Base-by-base conservation (phyloP, 2,888 invertebrate genomes). In the Tenthredo scrophulariae region DNA sequence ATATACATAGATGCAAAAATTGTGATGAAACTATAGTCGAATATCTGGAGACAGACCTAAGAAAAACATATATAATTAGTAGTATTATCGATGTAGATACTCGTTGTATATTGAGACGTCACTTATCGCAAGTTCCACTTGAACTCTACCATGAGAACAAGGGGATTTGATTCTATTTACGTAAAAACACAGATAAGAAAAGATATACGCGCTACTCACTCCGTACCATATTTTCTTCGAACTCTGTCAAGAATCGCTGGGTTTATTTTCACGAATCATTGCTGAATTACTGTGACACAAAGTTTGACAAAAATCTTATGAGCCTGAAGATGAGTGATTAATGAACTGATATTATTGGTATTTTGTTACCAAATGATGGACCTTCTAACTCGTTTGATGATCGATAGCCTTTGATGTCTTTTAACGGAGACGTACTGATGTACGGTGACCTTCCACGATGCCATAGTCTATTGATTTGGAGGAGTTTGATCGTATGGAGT, bases 91-190 rank as follows among this genome's bases (percentile, higher is more conserved):
- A 67, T 15, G 26, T 67, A 6, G 67, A 33, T 67, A 67, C 15
- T 33, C 6, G 33, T 67, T 10, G 10, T 26, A 33, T 67, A 26
- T 33, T 13, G 26, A 67, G 5, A 18, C 67, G 67, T 74, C 43
- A 40, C 22, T 22, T 46, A 74, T 74, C 74, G 40, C 26, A 13
- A 26, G 43, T 43, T 43, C 22, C 43, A 10, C 74, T 43, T 74
- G n/a, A 74, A 74, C 74, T 74, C 46, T 18, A 74, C 22, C 40
- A n/a, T 74, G 26, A 46, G n/a, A 74, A 74, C 43, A 43, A 74
- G 74, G 43, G 74, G 33, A 33, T 33, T 33, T 15, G 46, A 2
- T 74, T 74, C 74, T 46, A 26, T 74, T 26, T 74, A 46, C 74
- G 74, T 43, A 74, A 18, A n/a, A 43, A 74, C 6, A 26, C 13